Evolutionary conservation across 2,888 invertebrate genomes (phyloP).

Genomic region (Phyllotreta striolata): DNA sequence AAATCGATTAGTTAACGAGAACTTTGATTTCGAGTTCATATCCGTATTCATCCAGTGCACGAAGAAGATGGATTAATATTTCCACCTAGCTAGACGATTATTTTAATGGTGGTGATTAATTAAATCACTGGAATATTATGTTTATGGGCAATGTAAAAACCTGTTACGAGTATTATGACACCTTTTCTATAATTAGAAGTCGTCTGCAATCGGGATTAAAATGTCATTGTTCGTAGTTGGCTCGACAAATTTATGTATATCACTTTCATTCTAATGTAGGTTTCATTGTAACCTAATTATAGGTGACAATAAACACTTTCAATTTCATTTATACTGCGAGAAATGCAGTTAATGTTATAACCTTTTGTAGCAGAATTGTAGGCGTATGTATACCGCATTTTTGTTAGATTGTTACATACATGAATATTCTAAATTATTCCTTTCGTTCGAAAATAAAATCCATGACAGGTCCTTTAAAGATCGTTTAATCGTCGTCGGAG

Average conservation of each 20-base stretch:
- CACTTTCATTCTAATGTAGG: slow-evolving; percentile 15
- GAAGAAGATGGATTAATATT: slow-evolving; percentile 1
- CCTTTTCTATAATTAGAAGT: slow-evolving; percentile 9
- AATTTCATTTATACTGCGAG: slow-evolving; percentile 6
- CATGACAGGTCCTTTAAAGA: too few species aligned
- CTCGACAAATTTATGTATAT: slow-evolving; percentile 15
- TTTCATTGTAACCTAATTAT: slow-evolving; percentile 18
- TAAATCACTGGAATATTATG: not conserved
- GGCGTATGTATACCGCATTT: too few species aligned
- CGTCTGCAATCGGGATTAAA: slow-evolving; percentile 13
- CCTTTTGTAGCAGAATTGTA: too few species aligned
- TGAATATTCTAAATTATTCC: too few species aligned
- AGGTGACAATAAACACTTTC: slow-evolving; percentile 13
- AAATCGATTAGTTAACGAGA: slow-evolving; percentile 12
- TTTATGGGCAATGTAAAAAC: slow-evolving; percentile 4
- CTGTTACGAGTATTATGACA: slow-evolving; percentile 6
- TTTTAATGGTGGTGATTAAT: slow-evolving; percentile 5
- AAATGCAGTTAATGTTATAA: not conserved
- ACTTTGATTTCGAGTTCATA: slow-evolving; percentile 9
- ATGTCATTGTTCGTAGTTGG: slow-evolving; percentile 9
- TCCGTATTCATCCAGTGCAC: not conserved
- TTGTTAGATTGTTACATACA: too few species aligned
- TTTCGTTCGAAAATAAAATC: too few species aligned
- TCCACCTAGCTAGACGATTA: not conserved
- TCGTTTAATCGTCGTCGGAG: too few species aligned